Percentiles rank a stretch among this genome's conserved stretches.
These are phyloP conservation scores for Trichoplusia ni DNA, from an alignment of 1,140 invertebrate genomes.

Conservation along the genomic window DNA sequence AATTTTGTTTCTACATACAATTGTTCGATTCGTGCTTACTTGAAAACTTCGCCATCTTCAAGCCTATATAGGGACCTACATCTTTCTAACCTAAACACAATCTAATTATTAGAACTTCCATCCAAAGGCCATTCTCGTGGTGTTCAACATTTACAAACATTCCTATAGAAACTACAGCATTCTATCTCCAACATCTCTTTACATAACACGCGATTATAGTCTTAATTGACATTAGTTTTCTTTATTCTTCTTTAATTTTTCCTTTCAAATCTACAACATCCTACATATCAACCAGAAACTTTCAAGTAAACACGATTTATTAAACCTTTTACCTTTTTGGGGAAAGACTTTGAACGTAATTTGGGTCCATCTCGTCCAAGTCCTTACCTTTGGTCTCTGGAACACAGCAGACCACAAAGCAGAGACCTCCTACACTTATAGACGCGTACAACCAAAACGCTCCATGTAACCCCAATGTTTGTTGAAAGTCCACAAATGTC, in stretches of 20 bases:
- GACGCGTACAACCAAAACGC: constrained; percentile 96
- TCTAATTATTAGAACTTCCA: background rate
- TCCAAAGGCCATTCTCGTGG: background rate
- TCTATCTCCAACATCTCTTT: background rate
- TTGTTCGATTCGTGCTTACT: constrained; percentile 18
- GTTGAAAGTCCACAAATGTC: constrained; percentile 92
- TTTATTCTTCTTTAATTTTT: no score
- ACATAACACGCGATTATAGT: no score
- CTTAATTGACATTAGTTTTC: no score
- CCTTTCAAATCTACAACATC: background rate
- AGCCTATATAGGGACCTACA: constrained; percentile 12
- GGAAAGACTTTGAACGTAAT: constrained; percentile 82
- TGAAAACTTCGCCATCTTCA: constrained; percentile 11
- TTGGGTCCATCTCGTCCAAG: constrained; percentile 93
- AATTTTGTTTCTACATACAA: constrained; percentile 46
- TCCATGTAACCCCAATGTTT: constrained; percentile 89
- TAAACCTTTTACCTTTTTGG: constrained; percentile 70
- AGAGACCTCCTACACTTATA: constrained; percentile 91
- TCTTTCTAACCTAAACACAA: constrained; percentile 1
- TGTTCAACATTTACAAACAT: background rate
- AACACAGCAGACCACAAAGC: constrained; percentile 93
- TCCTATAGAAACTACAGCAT: background rate
- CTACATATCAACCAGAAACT: constrained; percentile 28
- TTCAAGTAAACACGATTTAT: constrained; percentile 47
- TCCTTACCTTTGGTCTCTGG: constrained; percentile 95